These are phyloP conservation scores for Aphelinus atriplicis DNA, from an alignment of 1,140 invertebrate genomes.

Conservation along the genomic window DNA sequence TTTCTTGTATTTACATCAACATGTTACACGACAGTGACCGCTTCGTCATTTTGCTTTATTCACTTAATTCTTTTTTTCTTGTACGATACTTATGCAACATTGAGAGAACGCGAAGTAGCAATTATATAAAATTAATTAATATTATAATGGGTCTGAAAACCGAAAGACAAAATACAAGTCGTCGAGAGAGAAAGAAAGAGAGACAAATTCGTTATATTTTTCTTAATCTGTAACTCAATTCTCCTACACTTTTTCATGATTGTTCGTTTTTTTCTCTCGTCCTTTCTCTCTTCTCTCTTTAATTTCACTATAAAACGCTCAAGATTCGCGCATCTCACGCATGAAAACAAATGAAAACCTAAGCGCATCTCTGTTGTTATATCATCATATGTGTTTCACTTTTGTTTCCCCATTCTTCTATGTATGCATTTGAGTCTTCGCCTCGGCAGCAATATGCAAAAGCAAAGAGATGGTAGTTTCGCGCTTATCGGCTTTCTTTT, in stretches of 20 bases:
- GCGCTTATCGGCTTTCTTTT: slow-evolving; percentile 38
- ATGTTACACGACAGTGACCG: slow-evolving; percentile 42
- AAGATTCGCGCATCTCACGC: slow-evolving; percentile 16
- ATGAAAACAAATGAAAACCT: slow-evolving; percentile 47
- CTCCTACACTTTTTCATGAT: neutral
- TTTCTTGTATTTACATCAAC: slow-evolving; percentile 53
- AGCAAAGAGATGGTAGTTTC: slow-evolving; percentile 22
- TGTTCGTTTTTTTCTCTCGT: neutral
- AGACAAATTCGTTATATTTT: neutral
- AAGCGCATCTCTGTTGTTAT: slow-evolving; percentile 47
- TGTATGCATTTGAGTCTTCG: slow-evolving; percentile 39
- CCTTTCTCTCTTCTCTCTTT: neutral
- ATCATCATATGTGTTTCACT: slow-evolving; percentile 44
- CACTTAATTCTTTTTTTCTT: slow-evolving; percentile 33
- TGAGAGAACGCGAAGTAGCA: slow-evolving; percentile 38
- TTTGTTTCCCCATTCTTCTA: slow-evolving; percentile 40
- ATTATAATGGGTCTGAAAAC: slow-evolving; percentile 27
- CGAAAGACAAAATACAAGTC: slow-evolving; percentile 35
- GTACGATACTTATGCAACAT: slow-evolving; percentile 43
- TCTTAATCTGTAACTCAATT: neutral
- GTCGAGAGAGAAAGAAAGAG: slow-evolving; percentile 20
- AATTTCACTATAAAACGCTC: slow-evolving; percentile 19
- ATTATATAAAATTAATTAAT: slow-evolving; percentile 36
- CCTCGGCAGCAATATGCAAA: slow-evolving; percentile 22
- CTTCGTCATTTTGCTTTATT: slow-evolving; percentile 35